Base-by-base conservation (phyloP, 2,113 vertebrate species). In the Cinclus cinclus region DNA sequence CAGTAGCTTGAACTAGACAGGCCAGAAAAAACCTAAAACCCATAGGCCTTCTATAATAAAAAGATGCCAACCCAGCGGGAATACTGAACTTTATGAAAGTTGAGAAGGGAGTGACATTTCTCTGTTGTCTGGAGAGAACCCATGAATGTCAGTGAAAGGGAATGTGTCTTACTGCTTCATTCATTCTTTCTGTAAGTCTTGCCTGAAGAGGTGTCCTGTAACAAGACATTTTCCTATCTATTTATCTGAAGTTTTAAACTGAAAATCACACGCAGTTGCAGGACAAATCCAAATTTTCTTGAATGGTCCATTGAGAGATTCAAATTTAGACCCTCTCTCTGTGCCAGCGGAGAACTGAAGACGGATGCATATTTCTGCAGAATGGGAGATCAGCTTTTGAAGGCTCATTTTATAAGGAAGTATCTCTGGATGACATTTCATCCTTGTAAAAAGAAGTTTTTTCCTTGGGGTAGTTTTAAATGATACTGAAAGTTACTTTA, bases 381-480 rank as follows among this genome's bases (percentile, higher is more conserved):
- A 47, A 33, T 68, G 31, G 47, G 49, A 92, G 47, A 90, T 53
- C 19, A 56, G 68, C 23, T 85, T 81, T 67, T 86, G 63, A 88
- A 95, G 35, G 23, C 8, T 31, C 30, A 11, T n/a, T 92, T 83
- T 90, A 58, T 69, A 74, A 86, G 59, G 30, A 91, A 77, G 39
- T 52, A 52, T 53, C 49, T 78, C 83, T 84, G 88, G 20, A 68
- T 91, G 64, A 11, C n/a, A 83, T 78, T 90, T 83, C 49, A 64
- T 74, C 42, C 44, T 59, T 64, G 39, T 59, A 89, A 92, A 90
- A 60, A 75, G 59, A 85, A 71, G 9, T 71, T 92, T 93, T 19
- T 71, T 96, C 56, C 68, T 92, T 83, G 83, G 49, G n/a, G 15
- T 96, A 69, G 21, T 87, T 96, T 95, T 93, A 83, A 96, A 74